Conservation (phyloP, 2,888 invertebrate genomes). For the Patella pellucida region DNA sequence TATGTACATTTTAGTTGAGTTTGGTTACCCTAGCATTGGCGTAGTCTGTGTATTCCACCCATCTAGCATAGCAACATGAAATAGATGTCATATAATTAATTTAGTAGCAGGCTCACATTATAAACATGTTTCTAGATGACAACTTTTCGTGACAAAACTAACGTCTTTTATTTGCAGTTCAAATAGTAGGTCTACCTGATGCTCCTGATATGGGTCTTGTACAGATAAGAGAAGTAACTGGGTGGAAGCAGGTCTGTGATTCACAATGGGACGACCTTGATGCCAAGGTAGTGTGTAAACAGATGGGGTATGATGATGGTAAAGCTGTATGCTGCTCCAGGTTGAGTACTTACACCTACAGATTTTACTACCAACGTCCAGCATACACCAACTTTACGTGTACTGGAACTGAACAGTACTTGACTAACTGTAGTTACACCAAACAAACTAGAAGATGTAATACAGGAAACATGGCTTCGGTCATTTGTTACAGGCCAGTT, state of each 20-base stretch:
- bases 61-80: too few species aligned
- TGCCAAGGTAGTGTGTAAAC: conserved; percentile 46
- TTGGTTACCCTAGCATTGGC: too few species aligned
- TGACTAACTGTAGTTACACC: conserved; percentile 38
- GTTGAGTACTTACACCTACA: conserved; percentile 19
- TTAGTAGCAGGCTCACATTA: too few species aligned
- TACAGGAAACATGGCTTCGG: conserved; percentile 41
- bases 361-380: conserved; percentile 42
- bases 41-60: too few species aligned
- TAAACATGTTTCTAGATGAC: too few species aligned
- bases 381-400: conserved; percentile 47
- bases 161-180: conserved; percentile 4
- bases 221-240: conserved; percentile 44
- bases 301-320: conserved; percentile 73
- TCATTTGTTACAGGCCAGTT: conserved; percentile 36
- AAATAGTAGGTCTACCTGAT: conserved; percentile 45
- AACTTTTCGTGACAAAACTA: not conserved
- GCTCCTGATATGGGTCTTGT: conserved; percentile 48
- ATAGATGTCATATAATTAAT: too few species aligned
- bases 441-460: conserved; percentile 32
- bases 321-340: conserved; percentile 38
- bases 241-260: conserved; percentile 52
- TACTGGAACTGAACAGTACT: conserved; percentile 42
- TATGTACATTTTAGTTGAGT: too few species aligned
- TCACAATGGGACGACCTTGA: conserved; percentile 50